phyloP scores from a whole-genome alignment of 2,113 vertebrate species.

The Lamprotornis superbus region DNA sequence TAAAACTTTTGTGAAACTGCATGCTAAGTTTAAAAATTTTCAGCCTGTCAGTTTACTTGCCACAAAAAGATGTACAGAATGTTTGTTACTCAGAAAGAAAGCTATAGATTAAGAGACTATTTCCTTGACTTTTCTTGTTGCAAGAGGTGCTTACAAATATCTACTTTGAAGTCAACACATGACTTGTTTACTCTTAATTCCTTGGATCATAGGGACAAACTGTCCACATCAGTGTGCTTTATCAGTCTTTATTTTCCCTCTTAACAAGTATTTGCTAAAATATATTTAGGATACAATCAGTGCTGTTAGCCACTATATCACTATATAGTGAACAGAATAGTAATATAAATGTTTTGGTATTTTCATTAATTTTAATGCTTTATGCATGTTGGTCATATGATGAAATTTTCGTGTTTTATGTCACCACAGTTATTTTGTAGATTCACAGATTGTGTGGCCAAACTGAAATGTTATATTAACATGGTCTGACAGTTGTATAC shows the following conservation, averaged over 20 bases:
- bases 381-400: background rate
- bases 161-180: background rate
- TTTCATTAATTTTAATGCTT: background rate
- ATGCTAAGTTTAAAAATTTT: background rate
- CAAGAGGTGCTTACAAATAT: background rate
- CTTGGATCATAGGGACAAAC: background rate
- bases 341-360: background rate
- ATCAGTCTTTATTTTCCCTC: background rate
- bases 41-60: background rate
- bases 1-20: background rate
- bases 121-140: background rate
- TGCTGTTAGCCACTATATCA: background rate
- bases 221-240: background rate
- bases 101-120: background rate
- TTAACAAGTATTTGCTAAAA: background rate
- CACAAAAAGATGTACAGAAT: background rate
- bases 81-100: background rate
- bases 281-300: background rate
- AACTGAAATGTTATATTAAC: background rate
- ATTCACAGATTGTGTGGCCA: background rate
- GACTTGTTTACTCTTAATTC: background rate
- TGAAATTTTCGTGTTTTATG: background rate
- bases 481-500: background rate
- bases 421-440: background rate
- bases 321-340: background rate